These are phyloP conservation scores for Mola mola DNA, from an alignment of 2,113 vertebrate species.

Conservation along the genomic window DNA sequence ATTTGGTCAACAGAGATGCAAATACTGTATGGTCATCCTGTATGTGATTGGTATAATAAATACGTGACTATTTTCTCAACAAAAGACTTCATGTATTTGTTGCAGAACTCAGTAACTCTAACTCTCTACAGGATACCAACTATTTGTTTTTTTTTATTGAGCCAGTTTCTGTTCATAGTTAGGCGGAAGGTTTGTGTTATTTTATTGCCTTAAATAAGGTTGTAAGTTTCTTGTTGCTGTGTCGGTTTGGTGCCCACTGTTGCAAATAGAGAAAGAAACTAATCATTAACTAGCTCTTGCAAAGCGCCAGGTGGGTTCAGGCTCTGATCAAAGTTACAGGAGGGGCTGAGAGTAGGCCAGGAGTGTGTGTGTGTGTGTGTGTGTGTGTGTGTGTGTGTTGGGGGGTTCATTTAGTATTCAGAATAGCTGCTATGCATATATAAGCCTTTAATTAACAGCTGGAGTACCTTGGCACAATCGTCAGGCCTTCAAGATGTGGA, in stretches of 20 bases:
- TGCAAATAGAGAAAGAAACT: constrained; percentile 8
- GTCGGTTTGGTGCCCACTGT: neutral
- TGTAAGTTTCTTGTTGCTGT: too few relatives aligned
- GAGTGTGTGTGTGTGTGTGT: constrained; percentile 13
- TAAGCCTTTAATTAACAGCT: constrained; percentile 66
- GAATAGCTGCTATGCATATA: constrained; percentile 56
- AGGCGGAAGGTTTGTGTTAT: too few relatives aligned
- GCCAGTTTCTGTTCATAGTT: too few relatives aligned
- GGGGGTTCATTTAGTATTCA: constrained; percentile 55
- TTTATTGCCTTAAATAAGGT: too few relatives aligned
- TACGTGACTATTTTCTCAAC: too few relatives aligned
- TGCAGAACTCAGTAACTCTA: too few relatives aligned
- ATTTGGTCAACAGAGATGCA: too few relatives aligned
- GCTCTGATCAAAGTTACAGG: constrained; percentile 57
- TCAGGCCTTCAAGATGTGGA: constrained; percentile 46
- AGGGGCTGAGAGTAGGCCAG: constrained; percentile 32
- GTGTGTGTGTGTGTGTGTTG: neutral
- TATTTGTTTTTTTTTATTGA: too few relatives aligned
- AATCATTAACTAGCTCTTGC: constrained; percentile 13
- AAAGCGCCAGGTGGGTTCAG: constrained; percentile 36
- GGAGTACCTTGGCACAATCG: constrained; percentile 41
- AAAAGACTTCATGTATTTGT: too few relatives aligned
- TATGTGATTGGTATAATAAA: too few relatives aligned
- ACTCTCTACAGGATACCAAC: too few relatives aligned
- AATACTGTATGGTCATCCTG: too few relatives aligned